Percentiles rank a stretch among this genome's conserved stretches.
These are phyloP conservation scores for Paraescarpia echinospica DNA, from an alignment of 1,140 invertebrate genomes.

Conservation along the genomic window DNA sequence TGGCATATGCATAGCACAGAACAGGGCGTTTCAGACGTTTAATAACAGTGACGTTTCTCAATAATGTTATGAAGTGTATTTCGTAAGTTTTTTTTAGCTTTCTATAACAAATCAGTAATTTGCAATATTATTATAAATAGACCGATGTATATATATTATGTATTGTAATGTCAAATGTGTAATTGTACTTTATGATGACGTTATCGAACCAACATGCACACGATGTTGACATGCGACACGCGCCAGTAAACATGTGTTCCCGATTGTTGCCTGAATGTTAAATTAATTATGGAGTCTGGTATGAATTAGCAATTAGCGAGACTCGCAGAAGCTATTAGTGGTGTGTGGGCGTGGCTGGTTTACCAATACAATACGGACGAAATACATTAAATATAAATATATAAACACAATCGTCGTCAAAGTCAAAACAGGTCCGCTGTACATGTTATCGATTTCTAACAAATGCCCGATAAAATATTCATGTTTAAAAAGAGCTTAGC, in stretches of 20 bases:
- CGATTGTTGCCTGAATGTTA: background rate
- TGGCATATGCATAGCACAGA: background rate
- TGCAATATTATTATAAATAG: background rate
- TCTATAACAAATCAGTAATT: no score
- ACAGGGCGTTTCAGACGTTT: background rate
- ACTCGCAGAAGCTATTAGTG: background rate
- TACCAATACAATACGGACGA: background rate
- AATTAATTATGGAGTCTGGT: background rate
- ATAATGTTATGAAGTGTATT: background rate
- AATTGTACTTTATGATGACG: background rate
- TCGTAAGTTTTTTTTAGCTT: background rate
- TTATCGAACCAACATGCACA: background rate
- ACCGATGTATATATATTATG: background rate
- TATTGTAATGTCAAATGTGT: background rate
- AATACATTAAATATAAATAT: background rate
- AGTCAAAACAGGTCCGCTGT: background rate
- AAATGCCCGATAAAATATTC: background rate
- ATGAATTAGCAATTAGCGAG: background rate
- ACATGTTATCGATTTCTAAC: background rate
- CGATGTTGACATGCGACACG: background rate
- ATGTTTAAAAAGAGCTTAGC: background rate
- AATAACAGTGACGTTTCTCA: background rate
- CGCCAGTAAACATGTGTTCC: background rate
- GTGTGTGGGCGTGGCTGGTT: background rate
- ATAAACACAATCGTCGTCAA: background rate